phyloP scores from a whole-genome alignment of 2,113 vertebrate species.

The Rhinopomastus cyanomelas region DNA sequence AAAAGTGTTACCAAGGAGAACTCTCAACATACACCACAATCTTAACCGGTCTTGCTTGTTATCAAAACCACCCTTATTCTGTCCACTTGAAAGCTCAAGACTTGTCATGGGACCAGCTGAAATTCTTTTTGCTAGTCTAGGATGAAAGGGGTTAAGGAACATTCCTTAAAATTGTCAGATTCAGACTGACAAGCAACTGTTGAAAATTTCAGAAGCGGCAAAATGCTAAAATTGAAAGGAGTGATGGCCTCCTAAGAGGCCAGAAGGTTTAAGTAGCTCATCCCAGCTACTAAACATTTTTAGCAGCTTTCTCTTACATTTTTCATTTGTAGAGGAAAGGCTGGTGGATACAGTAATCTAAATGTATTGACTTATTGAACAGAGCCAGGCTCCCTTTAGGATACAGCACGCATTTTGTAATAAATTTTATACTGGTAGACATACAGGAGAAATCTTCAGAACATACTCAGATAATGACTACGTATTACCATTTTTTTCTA shows the following conservation, averaged over 20 bases:
- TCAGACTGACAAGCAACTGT: background rate
- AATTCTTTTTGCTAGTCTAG: background rate
- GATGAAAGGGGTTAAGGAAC: background rate
- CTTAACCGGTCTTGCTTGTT: background rate
- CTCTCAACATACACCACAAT: fast-evolving
- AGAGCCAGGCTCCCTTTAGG: background rate
- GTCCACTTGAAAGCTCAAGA: background rate
- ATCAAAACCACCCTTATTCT: fast-evolving
- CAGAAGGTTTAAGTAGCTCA: background rate
- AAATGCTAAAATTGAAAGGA: background rate
- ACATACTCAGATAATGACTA: background rate
- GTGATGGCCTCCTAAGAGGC: background rate
- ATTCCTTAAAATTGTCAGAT: background rate
- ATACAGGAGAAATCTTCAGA: background rate
- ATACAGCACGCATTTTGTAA: background rate
- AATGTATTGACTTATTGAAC: background rate
- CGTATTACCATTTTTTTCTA: background rate
- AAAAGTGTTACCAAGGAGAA: background rate
- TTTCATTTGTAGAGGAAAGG: background rate
- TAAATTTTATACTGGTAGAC: background rate
- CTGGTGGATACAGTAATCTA: background rate
- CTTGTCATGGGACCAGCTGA: background rate
- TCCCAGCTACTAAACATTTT: background rate
- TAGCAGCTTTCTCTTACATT: background rate
- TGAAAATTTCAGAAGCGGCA: background rate